phyloP scores from a whole-genome alignment of 1,140 invertebrate species.

The Listronotus bonariensis region DNA sequence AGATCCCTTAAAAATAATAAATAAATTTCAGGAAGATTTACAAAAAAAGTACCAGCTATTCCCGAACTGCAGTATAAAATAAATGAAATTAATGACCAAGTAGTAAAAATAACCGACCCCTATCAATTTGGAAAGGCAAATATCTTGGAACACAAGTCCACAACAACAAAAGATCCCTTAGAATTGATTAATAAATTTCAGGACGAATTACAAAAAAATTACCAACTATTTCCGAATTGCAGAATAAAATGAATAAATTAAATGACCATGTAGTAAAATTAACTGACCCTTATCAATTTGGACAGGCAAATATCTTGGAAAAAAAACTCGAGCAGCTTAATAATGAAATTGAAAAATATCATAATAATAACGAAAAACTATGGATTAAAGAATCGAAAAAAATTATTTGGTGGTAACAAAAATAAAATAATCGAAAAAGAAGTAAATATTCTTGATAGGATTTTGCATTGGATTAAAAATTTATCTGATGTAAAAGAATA shows the following conservation, averaged over 20 bases:
- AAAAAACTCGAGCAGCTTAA: slow-evolving; percentile 37
- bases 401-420: slow-evolving; percentile 32
- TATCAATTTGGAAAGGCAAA: slow-evolving; percentile 17
- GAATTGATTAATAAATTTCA: slow-evolving; percentile 7
- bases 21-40: slow-evolving; percentile 14
- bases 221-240: slow-evolving; percentile 3
- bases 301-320: slow-evolving; percentile 27
- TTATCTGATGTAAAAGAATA: not conserved
- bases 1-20: not conserved
- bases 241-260: slow-evolving; percentile 3
- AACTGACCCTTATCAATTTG: slow-evolving; percentile 7
- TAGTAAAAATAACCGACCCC: slow-evolving; percentile 5
- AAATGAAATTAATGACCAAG: slow-evolving; percentile 12
- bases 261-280: slow-evolving; percentile 14
- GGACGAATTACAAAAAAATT: slow-evolving; percentile 6
- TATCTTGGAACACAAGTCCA: too few relatives aligned
- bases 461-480: slow-evolving; percentile 26
- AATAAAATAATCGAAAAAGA: slow-evolving; percentile 32
- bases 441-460: slow-evolving; percentile 28
- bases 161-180: not conserved
- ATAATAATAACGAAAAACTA: slow-evolving; percentile 33
- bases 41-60: slow-evolving; percentile 5
- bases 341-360: slow-evolving; percentile 36
- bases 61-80: not conserved
- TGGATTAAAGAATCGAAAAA: slow-evolving; percentile 33